These are phyloP conservation scores for Tuta absoluta DNA, from an alignment of 2,888 invertebrate species.

Conservation along the genomic window DNA sequence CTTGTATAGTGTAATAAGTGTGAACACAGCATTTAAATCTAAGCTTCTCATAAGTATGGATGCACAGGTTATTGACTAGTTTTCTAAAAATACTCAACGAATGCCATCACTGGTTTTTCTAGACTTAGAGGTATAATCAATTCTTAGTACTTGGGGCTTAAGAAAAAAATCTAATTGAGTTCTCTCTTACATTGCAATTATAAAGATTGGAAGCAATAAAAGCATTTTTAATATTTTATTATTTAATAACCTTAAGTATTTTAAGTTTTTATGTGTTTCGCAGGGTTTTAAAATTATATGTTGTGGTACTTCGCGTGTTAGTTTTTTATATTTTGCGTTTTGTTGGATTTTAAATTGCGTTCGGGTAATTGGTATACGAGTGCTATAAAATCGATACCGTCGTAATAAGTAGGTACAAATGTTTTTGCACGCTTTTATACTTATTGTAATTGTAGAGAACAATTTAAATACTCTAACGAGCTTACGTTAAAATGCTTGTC, in stretches of 20 bases:
- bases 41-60: constrained; percentile 11
- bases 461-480: constrained; percentile 4
- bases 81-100: constrained; percentile 23
- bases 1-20: background rate
- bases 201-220: constrained; percentile 7
- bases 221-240: constrained; percentile 29
- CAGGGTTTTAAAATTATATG: background rate
- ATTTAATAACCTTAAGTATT: background rate
- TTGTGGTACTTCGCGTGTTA: background rate
- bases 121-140: constrained; percentile 8
- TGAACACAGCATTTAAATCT: constrained; percentile 16
- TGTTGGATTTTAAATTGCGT: background rate
- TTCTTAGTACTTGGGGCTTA: background rate
- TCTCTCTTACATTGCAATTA: background rate
- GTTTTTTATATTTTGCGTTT: background rate
- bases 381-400: constrained; percentile 1
- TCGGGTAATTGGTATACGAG: constrained; percentile 1
- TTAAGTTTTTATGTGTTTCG: background rate
- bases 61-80: constrained; percentile 18
- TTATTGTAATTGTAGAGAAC: background rate
- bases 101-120: constrained; percentile 23
- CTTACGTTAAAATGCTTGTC: background rate
- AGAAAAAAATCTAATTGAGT: background rate
- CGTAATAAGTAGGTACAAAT: constrained; percentile 1
- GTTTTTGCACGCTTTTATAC: constrained; percentile 1